Evolutionary conservation across 1,140 invertebrate species (phyloP).

Genomic region (Pogonognathellus flavescens): DNA sequence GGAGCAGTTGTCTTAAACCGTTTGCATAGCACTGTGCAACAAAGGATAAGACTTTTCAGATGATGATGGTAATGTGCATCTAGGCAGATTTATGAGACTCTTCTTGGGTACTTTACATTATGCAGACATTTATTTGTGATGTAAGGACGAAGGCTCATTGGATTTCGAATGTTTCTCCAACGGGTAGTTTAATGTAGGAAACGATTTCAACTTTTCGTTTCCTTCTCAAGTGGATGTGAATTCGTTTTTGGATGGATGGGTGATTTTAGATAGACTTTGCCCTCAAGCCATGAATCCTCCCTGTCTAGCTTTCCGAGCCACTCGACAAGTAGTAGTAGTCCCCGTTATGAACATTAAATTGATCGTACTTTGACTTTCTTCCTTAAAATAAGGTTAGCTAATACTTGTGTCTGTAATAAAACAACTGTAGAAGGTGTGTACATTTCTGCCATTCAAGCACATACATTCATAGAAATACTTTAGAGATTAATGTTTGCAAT

Average conservation of each 20-base stretch:
- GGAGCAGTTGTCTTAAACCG: constrained; percentile 27
- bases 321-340: neutral
- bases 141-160: constrained; percentile 38
- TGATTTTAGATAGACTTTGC: constrained; percentile 27
- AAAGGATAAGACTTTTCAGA: constrained; percentile 23
- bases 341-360: constrained; percentile 36
- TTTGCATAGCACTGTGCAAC: constrained; percentile 36
- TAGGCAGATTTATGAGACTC: constrained; percentile 38
- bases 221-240: constrained; percentile 29
- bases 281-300: constrained; percentile 41
- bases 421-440: too few relatives aligned
- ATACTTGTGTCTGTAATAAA: too few relatives aligned
- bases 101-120: constrained; percentile 38
- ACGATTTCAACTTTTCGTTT: constrained; percentile 30
- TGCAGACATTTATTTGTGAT: constrained; percentile 50
- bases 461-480: too few relatives aligned
- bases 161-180: constrained; percentile 6
- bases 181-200: constrained; percentile 38
- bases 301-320: constrained; percentile 9
- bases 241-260: constrained; percentile 25
- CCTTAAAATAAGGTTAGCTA: constrained; percentile 3
- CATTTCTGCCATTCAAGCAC: too few relatives aligned
- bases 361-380: constrained; percentile 17
- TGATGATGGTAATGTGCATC: constrained; percentile 42
- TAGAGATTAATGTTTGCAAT: too few relatives aligned